Conservation (phyloP, 2,888 invertebrate genomes). For the Octonoba sinensis region DNA sequence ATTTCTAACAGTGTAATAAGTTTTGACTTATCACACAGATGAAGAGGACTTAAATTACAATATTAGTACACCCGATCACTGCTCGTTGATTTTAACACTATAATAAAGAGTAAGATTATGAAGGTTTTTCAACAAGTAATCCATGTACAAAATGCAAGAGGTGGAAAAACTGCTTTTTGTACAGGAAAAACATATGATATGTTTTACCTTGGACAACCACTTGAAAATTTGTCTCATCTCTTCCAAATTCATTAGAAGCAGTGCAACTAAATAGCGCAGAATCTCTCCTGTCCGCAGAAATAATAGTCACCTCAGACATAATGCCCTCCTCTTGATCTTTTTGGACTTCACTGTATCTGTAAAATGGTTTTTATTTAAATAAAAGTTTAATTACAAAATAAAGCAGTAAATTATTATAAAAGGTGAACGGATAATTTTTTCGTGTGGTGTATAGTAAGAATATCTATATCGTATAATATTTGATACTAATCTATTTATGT, state of each 20-base stretch:
- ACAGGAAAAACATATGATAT: background rate
- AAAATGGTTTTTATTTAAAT: background rate
- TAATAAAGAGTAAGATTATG: too few species aligned
- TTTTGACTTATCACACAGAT: too few species aligned
- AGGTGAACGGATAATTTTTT: background rate
- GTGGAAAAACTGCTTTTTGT: too few species aligned
- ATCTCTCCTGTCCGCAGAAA: constrained; percentile 69
- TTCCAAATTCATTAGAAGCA: constrained; percentile 71
- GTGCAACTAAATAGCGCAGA: constrained; percentile 70
- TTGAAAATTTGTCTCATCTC: constrained; percentile 69
- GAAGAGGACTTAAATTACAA: too few species aligned
- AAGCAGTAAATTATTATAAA: too few species aligned
- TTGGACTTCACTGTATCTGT: constrained; percentile 66
- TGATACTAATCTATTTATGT: too few species aligned
- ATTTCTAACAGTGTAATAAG: too few species aligned
- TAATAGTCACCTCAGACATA: constrained; percentile 68
- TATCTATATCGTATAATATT: background rate
- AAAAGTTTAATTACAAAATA: too few species aligned
- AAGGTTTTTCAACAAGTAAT: too few species aligned
- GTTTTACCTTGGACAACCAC: constrained; percentile 69
- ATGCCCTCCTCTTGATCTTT: constrained; percentile 68
- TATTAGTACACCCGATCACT: too few species aligned
- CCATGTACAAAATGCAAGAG: too few species aligned
- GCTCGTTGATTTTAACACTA: too few species aligned
- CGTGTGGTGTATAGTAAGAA: background rate